Evolutionary conservation across 1,140 invertebrate genomes (phyloP), one percentile per base, ranked within the genome.

Genomic region (Aphaenogaster floridana): DNA sequence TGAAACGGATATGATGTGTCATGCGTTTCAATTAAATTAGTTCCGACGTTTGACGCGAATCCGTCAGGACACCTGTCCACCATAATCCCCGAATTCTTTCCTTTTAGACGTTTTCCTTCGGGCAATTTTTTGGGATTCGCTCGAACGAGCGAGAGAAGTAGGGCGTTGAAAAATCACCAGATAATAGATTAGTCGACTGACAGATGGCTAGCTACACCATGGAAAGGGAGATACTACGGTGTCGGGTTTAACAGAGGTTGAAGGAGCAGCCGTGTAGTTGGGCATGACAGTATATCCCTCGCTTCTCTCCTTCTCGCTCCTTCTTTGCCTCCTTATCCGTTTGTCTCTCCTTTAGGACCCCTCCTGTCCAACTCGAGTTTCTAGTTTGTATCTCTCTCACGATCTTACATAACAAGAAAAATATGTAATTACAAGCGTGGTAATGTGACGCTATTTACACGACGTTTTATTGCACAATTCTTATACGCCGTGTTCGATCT

Each of bases 141-240:
- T 61, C 57, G 80, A 61, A n/a, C 50, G 45, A 61, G 13, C 50
- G 52, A 57, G 69, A 36, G 36, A 86, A 63, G 69, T 64, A 48
- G 48, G 39, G 86, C 76, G 77, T 81, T 88, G 86, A 89, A 89
- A 89, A 89, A 88, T 89, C 87, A 71, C 34, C 77, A 57, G 88
- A 89, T 89, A 88, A 89, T 88, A 86, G 88, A 89, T 89, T 89
- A 89, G 76, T 83, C 86, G 78, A 39, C 50, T 89, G 88, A 87
- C 88, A 89, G 88, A 89, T 89, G 86, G 86, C 57, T 78, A 64
- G 76, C 86, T 87, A 52, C 71, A 48, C 28, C n/a, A 36, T 50
- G 13, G 61, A 83, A 69, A 79, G 74, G 61, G 86, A 78, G 66
- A 87, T 79, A 87, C 57, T 39, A 76, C 72, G 52, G 39, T 88